Evolutionary conservation across 2,888 invertebrate species (phyloP).

Genomic region (Dicyrtomina minuta): DNA sequence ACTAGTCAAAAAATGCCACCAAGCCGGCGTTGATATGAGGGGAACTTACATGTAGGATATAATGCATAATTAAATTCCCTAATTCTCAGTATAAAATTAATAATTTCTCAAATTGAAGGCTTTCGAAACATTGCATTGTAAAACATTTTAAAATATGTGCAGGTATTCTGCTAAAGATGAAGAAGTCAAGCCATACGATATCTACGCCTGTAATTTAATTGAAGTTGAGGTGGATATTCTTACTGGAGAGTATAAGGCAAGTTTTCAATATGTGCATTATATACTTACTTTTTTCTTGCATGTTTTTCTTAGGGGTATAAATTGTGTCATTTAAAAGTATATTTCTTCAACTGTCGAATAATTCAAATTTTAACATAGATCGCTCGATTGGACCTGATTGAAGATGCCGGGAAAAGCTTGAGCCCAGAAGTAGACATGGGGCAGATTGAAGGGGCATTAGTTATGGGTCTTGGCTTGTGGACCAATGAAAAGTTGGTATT

Average conservation of each 20-base stretch:
- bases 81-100: too few relatives aligned
- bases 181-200: conserved; percentile 62
- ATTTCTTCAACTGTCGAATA: too few relatives aligned
- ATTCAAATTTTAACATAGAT: too few relatives aligned
- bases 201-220: conserved; percentile 68
- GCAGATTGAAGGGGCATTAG: conserved; percentile 56
- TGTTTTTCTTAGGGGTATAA: too few relatives aligned
- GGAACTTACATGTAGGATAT: conserved; percentile 59
- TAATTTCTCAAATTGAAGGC: too few relatives aligned
- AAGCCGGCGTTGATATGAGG: conserved; percentile 57
- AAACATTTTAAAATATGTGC: not conserved
- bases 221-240: too few relatives aligned
- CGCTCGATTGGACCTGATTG: conserved; percentile 46
- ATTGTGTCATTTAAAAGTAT: too few relatives aligned
- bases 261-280: too few relatives aligned
- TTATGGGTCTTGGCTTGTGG: conserved; percentile 75
- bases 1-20: conserved; percentile 55
- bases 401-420: too few relatives aligned
- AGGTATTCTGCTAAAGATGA: conserved; percentile 47
- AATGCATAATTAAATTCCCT: too few relatives aligned
- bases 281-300: too few relatives aligned
- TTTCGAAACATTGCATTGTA: too few relatives aligned
- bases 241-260: conserved; percentile 56
- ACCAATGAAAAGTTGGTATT: conserved; percentile 71
- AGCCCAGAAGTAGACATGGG: conserved; percentile 57